phyloP scores from a whole-genome alignment of 92 coral and sea anemone species.

The Phymanthus crucifer region DNA sequence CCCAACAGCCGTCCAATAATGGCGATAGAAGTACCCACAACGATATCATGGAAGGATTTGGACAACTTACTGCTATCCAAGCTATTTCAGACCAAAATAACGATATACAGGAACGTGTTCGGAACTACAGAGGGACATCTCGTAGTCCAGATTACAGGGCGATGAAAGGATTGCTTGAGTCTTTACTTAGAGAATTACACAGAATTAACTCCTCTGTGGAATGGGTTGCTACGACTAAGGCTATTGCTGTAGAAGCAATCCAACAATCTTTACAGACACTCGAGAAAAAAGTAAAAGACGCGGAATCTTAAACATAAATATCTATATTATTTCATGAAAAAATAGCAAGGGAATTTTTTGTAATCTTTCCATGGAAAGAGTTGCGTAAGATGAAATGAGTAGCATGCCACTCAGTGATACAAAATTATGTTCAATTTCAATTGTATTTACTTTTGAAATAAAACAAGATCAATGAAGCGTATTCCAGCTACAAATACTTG shows the following conservation, averaged over 20 bases:
- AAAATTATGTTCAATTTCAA: no score
- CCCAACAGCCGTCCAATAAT: neutral
- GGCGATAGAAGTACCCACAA: slow-evolving; percentile 30
- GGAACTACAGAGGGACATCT: slow-evolving; percentile 48
- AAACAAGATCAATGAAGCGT: no score
- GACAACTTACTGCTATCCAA: slow-evolving; percentile 36
- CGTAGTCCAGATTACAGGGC: slow-evolving; percentile 60
- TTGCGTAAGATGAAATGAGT: no score
- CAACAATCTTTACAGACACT: slow-evolving; percentile 45
- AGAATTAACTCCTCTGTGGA: slow-evolving; percentile 53
- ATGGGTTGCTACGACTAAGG: slow-evolving; percentile 72
- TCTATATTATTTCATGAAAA: neutral
- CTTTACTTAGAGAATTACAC: slow-evolving; percentile 61
- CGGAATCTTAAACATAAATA: slow-evolving; percentile 23
- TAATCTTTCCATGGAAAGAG: neutral
- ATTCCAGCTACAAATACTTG: no score
- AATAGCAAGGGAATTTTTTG: neutral
- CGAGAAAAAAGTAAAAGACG: slow-evolving; percentile 55
- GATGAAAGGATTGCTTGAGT: slow-evolving; percentile 56
- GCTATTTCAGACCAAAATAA: slow-evolving; percentile 56
- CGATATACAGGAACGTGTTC: slow-evolving; percentile 62
- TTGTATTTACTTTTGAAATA: no score
- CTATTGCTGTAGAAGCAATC: slow-evolving; percentile 67
- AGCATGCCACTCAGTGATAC: no score
- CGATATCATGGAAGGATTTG: slow-evolving; percentile 46